Evolutionary conservation across 2,888 invertebrate genomes (phyloP).

Genomic region (Drosophila gaucha): DNA sequence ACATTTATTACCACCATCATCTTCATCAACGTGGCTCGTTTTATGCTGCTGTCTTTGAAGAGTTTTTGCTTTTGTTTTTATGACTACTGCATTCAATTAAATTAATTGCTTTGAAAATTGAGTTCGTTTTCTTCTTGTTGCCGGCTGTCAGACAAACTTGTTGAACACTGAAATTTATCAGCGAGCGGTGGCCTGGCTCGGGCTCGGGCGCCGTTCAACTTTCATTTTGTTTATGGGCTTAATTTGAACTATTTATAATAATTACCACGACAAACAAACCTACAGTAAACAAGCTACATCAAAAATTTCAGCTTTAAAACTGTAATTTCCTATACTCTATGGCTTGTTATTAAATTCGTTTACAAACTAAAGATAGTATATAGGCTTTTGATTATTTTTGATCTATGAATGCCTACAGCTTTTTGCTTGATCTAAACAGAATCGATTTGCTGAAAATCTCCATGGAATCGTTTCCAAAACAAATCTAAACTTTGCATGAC

Average conservation of each 20-base stretch:
- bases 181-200: constrained; percentile 11
- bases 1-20: constrained; percentile 57
- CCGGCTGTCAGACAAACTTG: constrained; percentile 34
- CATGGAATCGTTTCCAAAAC: too few relatives aligned
- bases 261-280: constrained; percentile 55
- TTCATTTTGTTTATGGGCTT: constrained; percentile 69
- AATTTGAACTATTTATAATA: constrained; percentile 75
- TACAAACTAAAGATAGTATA: neutral
- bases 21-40: constrained; percentile 23
- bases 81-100: constrained; percentile 74
- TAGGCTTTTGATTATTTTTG: too few relatives aligned
- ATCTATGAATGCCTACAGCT: too few relatives aligned
- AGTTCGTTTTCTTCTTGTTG: constrained; percentile 50
- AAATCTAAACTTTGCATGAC: too few relatives aligned
- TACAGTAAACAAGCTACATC: constrained; percentile 12
- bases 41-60: constrained; percentile 7
- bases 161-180: constrained; percentile 43
- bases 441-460: too few relatives aligned
- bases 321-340: constrained; percentile 14
- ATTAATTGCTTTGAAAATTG: constrained; percentile 74
- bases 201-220: constrained; percentile 41
- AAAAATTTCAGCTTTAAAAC: constrained; percentile 33
- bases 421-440: too few relatives aligned
- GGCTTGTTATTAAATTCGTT: constrained; percentile 5
- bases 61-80: constrained; percentile 45